Base-by-base conservation (phyloP, 2,888 invertebrate genomes). In the Nebria brevicollis region DNA sequence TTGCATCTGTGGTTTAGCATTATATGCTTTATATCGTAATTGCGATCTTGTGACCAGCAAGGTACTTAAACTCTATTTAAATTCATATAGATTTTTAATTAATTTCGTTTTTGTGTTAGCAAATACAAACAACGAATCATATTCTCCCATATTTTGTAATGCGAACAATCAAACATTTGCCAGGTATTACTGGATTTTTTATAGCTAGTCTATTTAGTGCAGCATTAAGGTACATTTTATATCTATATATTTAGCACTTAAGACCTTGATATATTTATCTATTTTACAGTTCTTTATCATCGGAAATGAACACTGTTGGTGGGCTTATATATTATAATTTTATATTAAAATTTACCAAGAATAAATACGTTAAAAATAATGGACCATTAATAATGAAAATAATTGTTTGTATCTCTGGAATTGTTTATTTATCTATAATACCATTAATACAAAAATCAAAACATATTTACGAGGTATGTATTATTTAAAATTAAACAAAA, bases 291-390 rank as follows among this genome's bases (percentile, higher is more conserved):
- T 70, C 81, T 0, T 34, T 81, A n/a, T 77, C 81, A 8, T 76
- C 81, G 6, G 81, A 81, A 66, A 72, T 81, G 72, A 81, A 81
- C 66, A 66, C 65, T 20, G 72, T 81, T 1, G 72, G 66, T 15
- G 81, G 81, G 72, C 70, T 81, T 41, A n/a, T 77, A 64, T 81
- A 81, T 65, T 77, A 81, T 26, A 77, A 81, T 72, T 77, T 81
- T 20, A 6, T 81, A 1, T 54, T 43, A 43, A 81, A 66, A 66
- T 73, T 72, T n/a, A 65, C 41, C 15, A 72, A 65, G 72, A 77
- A 20, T 25, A 76, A 76, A 73, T 77, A 77, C 73, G 65, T 66
- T 6, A 65, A 77, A 66, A 15, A 65, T 13, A 54, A 43, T 43
- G 81, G 72, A 42, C 43, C 76, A 11, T 43, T 73, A 5, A 72